phyloP scores from a whole-genome alignment of 2,797 vertebrate genomes.

The Chrysocyon brachyurus region DNA sequence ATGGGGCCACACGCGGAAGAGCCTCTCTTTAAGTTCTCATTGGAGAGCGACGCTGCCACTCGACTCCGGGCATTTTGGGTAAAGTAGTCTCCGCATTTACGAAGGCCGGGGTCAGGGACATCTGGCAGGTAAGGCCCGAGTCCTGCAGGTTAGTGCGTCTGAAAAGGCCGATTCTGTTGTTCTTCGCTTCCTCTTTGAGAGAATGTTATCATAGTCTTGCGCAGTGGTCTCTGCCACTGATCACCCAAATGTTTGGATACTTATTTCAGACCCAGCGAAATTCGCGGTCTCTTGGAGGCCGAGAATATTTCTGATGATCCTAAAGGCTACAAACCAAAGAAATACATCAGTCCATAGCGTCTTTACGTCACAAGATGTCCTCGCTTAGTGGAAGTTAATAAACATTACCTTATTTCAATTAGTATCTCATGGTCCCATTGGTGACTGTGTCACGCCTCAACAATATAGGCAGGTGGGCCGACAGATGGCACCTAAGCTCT shows the following conservation, averaged over 20 bases:
- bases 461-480: not conserved
- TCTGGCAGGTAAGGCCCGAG: accelerated
- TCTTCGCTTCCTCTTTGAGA: not conserved
- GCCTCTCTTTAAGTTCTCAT: not conserved
- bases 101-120: accelerated
- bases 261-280: not conserved
- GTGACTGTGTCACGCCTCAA: not conserved
- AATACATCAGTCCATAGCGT: not conserved
- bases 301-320: not conserved
- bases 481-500: not conserved
- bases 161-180: not conserved
- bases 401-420: not conserved
- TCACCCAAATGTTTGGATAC: not conserved
- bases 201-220: not conserved
- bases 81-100: not conserved
- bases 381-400: not conserved
- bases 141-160: too few species aligned
- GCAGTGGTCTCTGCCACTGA: not conserved
- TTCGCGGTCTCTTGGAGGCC: not conserved
- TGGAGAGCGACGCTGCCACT: not conserved
- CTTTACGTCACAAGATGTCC: not conserved
- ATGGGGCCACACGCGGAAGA: accelerated
- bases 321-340: not conserved
- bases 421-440: not conserved
- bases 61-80: not conserved